Conservation (phyloP, 1,140 invertebrate genomes). For the Eriosoma lanigerum region DNA sequence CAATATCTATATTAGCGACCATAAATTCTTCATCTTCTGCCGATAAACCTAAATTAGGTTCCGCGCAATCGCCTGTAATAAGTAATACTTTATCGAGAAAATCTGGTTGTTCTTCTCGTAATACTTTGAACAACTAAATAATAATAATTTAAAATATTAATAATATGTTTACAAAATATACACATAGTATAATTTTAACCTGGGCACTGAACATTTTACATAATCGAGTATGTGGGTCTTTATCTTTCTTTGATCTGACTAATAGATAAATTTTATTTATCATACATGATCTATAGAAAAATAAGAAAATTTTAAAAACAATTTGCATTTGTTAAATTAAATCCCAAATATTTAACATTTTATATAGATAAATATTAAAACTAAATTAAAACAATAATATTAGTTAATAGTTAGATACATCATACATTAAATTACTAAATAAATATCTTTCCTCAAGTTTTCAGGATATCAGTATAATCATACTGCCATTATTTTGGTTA, state of each 20-base stretch:
- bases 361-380: no score
- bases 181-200: neutral
- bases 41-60: conserved; percentile 56
- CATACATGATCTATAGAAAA: conserved; percentile 60
- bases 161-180: neutral
- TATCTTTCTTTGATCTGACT: conserved; percentile 70
- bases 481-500: no score
- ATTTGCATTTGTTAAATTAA: no score
- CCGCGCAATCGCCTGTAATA: conserved; percentile 64
- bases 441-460: no score
- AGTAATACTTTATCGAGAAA: conserved; percentile 56
- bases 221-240: conserved; percentile 63
- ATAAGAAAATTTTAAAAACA: no score
- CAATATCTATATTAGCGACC: conserved; percentile 71
- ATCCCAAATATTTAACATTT: no score
- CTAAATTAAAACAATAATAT: no score
- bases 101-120: conserved; percentile 53
- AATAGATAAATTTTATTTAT: conserved; percentile 73
- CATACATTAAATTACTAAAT: no score
- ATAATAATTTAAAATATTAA: neutral
- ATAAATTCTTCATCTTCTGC: conserved; percentile 62
- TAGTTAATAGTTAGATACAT: no score
- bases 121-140: conserved; percentile 54
- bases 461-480: no score
- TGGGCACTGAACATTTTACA: neutral